Percentiles rank a stretch among this genome's conserved stretches.
Evolutionary conservation across 2,797 vertebrate species (phyloP).

Genomic region (Lemur catta): DNA sequence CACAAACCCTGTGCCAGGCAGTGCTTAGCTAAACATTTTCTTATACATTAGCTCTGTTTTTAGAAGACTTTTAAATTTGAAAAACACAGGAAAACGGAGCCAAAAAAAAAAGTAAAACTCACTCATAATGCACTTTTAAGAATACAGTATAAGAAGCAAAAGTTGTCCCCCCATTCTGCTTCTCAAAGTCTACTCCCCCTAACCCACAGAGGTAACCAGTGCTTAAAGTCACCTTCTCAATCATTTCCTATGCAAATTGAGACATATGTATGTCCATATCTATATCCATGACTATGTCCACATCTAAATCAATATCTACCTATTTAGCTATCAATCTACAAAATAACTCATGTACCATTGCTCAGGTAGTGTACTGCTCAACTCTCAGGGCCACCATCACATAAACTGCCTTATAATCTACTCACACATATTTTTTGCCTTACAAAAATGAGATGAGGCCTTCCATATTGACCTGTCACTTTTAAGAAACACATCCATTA

Average conservation of each 20-base stretch:
- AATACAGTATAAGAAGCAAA: background rate
- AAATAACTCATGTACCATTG: background rate
- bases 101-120: background rate
- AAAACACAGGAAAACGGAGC: background rate
- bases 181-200: background rate
- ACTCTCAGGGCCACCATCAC: background rate
- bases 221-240: background rate
- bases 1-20: background rate
- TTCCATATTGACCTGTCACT: background rate
- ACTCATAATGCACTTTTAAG: background rate
- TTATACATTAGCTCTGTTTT: background rate
- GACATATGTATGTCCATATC: background rate
- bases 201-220: background rate
- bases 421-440: background rate
- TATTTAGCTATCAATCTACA: background rate
- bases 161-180: background rate
- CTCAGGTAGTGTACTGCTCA: background rate
- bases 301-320: background rate
- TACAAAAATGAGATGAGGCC: background rate
- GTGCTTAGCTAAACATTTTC: background rate
- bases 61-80: background rate
- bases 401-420: background rate
- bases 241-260: background rate
- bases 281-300: background rate
- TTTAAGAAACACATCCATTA: background rate